A percentile compares a stretch with the other conserved stretches of the same genome.
These are phyloP conservation scores for Caenorhabditis sp. DNA, from an alignment of 2,888 invertebrate species.

Conservation along the genomic window DNA sequence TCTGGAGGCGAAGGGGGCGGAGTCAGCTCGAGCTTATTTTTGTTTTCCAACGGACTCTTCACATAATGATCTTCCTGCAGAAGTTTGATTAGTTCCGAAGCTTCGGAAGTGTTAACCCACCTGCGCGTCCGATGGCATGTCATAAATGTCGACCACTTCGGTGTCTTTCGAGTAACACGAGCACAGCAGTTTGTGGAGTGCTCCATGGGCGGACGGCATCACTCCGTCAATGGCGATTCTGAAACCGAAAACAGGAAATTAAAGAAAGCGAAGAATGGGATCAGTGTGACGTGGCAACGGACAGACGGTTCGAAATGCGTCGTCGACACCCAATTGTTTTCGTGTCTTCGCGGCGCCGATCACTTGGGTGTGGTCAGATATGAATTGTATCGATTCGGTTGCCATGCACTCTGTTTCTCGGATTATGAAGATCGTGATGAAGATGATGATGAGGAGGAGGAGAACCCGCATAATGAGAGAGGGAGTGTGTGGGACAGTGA, in stretches of 20 bases:
- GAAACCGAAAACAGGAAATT: constrained; percentile 19
- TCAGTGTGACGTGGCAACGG: background rate
- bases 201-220: constrained; percentile 59
- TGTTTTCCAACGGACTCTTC: constrained; percentile 15
- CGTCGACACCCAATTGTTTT: constrained; percentile 5
- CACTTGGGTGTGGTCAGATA: constrained; percentile 4
- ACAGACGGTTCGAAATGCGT: background rate
- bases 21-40: background rate
- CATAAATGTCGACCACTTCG: constrained; percentile 38
- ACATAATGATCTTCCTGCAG: constrained; percentile 13
- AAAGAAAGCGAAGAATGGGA: background rate
- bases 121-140: background rate
- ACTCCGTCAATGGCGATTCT: constrained; percentile 58
- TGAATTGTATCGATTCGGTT: background rate
- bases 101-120: background rate
- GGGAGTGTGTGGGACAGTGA: background rate
- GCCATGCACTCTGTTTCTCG: background rate
- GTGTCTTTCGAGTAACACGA: constrained; percentile 53
- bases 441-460: constrained; percentile 1
- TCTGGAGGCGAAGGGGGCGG: background rate
- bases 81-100: too few species aligned
- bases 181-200: constrained; percentile 55
- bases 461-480: constrained; percentile 17
- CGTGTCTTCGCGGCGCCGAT: background rate
- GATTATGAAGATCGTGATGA: constrained; percentile 21